A percentile compares a stretch with the other conserved stretches of the same genome.
Conservation (phyloP, 2,888 invertebrate genomes). For the Clostera curtula region DNA sequence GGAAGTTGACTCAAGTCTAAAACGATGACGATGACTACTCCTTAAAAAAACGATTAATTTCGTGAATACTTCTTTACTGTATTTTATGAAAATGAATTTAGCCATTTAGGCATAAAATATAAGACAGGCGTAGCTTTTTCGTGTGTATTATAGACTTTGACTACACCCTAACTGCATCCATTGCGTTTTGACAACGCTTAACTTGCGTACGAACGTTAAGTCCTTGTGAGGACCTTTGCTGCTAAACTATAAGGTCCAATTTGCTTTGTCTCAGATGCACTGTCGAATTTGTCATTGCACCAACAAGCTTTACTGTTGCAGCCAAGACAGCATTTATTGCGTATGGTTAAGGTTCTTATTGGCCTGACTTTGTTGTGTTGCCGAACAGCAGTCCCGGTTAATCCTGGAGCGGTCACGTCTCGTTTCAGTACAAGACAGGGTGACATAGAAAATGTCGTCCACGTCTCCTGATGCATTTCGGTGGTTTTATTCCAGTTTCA, state of each 20-base stretch:
- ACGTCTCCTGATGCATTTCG: slow-evolving; percentile 14
- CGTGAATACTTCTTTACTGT: too few relatives aligned
- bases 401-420: slow-evolving; percentile 58
- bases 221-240: slow-evolving; percentile 14
- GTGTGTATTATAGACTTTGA: too few relatives aligned
- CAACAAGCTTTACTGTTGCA: slow-evolving; percentile 16
- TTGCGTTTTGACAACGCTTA: slow-evolving; percentile 53
- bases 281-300: slow-evolving; percentile 17
- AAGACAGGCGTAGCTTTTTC: too few relatives aligned
- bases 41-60: too few relatives aligned
- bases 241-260: slow-evolving; percentile 17
- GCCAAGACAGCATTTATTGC: slow-evolving; percentile 15
- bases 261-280: slow-evolving; percentile 18
- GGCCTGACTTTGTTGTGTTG: slow-evolving; percentile 4
- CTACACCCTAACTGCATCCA: too few relatives aligned
- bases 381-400: slow-evolving; percentile 36
- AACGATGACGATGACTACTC: too few relatives aligned
- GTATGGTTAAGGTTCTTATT: slow-evolving; percentile 26
- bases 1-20: too few relatives aligned
- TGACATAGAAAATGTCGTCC: slow-evolving; percentile 40
- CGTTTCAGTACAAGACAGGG: slow-evolving; percentile 40
- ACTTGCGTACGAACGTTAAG: slow-evolving; percentile 30
- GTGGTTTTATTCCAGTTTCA: slow-evolving; percentile 14
- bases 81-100: too few relatives aligned
- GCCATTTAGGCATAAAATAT: too few relatives aligned